Evolutionary conservation across 2,113 vertebrate species (phyloP), one percentile per base, ranked within the genome.

Genomic region (Todiramphus saurophagus): DNA sequence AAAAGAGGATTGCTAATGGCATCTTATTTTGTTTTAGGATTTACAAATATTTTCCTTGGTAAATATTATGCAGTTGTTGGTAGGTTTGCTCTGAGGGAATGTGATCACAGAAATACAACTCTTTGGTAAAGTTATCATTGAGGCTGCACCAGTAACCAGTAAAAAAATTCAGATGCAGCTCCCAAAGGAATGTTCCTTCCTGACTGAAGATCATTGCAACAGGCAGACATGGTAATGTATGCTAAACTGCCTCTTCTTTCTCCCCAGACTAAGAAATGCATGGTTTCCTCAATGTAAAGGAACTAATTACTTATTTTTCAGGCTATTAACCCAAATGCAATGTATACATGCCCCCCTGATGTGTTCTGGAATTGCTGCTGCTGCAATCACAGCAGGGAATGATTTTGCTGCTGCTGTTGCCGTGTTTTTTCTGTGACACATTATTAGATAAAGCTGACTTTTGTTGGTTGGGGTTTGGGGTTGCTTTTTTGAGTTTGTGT

Each of bases 271-370:
- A 59, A 70, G 51, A 86, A 93, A 89, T 78, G 20, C 12, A 39
- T 44, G 0, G 0, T 70, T 73, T 94, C 68, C 72, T 67, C 83
- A 48, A 31, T 48, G 39, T 64, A 90, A 85, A 92, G 25, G 51
- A 88, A 63, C 16, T 63, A 70, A 77, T 60, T 63, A 46, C 48
- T 82, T 82, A 18, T 83, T 92, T 96, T 96, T 77, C 85, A 83
- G 79, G 14, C 68, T 75, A 13, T 74, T 81, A 78, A 89, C 46
- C 39, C 33, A 55, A 88, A 55, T 68, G 51, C 46, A 86, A 60
- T 53, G 16, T 86, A 70, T 81, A 60, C 14, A 46, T 64, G 56
- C 7, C 15, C 39, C 39, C 23, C 31, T 2, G 1, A 35, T 27
- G 35, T 78, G 28, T 37, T 92, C 78, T 94, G 84, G 59, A 77